Evolutionary conservation across 2,888 invertebrate species (phyloP), one percentile per base, ranked within the genome.

Genomic region (Limnephilus auricula): DNA sequence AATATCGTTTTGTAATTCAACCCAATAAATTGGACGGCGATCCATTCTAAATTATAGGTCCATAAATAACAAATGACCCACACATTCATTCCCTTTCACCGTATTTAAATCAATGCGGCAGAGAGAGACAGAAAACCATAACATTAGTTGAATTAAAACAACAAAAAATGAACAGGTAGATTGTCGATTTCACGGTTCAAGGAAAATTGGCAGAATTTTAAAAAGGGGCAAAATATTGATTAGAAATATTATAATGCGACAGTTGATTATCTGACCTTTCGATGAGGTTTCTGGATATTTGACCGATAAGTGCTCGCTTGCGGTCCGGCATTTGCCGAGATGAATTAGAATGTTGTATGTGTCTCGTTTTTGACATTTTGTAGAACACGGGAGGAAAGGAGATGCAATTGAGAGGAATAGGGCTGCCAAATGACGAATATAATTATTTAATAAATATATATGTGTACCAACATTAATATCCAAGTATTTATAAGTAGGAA

Each of bases 291-390:
- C 83, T 37, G 18, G 18, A 25, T 32, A 37, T 37, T 83, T 83
- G 83, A 83, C 83, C 83, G 83, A 86, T 45, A 31, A 31, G 86
- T 78, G 87, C n/a, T n/a, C 78, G 87, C 78, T 25, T 31, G 78
- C 87, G 30, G 87, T n/a, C 31, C 87, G 25, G 32, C 31, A 37
- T 65, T 88, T 32, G 78, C 34, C 34, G 87, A 88, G 79, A 88
- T 88, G 87, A 88, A 88, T 88, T 88, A 88, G 87, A 88, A 88
- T 88, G 87, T 88, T 79, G 31, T 79, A 13, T 25, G 65, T 40
- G 79, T 88, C 87, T 78, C 87, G 15, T n/a, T 37, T 50, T 78
- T 32, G 65, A 25, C 78, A 50, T 50, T 34, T 34, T 40, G n/a
- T 30, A 78, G 32, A 18, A 18, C 50, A 31, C 25, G 87, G 40